These are phyloP conservation scores for Spheniscus humboldti DNA, from an alignment of 2,797 vertebrate species.

Conservation along the genomic window DNA sequence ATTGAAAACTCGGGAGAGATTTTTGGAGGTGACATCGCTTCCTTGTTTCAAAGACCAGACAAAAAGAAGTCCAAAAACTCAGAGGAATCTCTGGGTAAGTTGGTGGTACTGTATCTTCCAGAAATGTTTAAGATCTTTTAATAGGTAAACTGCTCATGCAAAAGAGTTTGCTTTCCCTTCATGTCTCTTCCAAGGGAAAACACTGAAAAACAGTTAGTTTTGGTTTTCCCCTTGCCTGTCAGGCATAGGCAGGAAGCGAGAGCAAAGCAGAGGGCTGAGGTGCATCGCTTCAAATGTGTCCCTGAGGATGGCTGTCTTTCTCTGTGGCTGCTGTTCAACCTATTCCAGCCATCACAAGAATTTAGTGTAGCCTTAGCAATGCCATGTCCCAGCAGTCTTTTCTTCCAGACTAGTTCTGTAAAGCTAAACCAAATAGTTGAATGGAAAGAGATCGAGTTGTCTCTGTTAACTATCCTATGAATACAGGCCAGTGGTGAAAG, in stretches of 20 bases:
- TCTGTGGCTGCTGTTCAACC: neutral
- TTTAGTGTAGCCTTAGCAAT: neutral
- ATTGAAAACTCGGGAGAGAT: constrained; percentile 77
- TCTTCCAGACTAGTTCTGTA: neutral
- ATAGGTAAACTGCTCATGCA: neutral
- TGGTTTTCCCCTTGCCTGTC: neutral
- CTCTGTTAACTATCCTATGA: neutral
- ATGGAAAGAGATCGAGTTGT: neutral
- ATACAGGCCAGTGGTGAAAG: neutral
- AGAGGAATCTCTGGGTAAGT: constrained; percentile 65
- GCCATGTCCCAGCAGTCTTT: neutral
- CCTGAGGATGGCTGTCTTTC: neutral
- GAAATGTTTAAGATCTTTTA: neutral
- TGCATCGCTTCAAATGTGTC: neutral
- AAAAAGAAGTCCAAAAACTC: constrained; percentile 33
- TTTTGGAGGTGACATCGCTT: constrained; percentile 74
- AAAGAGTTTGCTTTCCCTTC: neutral
- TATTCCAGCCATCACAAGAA: neutral
- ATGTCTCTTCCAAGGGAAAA: neutral
- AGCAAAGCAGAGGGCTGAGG: neutral
- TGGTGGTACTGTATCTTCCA: neutral
- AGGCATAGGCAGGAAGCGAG: neutral
- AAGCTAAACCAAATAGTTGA: neutral
- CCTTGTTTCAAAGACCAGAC: constrained; percentile 61
- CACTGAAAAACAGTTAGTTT: neutral